These are phyloP conservation scores for Piprites chloris DNA, from an alignment of 2,113 vertebrate genomes.

Conservation along the genomic window DNA sequence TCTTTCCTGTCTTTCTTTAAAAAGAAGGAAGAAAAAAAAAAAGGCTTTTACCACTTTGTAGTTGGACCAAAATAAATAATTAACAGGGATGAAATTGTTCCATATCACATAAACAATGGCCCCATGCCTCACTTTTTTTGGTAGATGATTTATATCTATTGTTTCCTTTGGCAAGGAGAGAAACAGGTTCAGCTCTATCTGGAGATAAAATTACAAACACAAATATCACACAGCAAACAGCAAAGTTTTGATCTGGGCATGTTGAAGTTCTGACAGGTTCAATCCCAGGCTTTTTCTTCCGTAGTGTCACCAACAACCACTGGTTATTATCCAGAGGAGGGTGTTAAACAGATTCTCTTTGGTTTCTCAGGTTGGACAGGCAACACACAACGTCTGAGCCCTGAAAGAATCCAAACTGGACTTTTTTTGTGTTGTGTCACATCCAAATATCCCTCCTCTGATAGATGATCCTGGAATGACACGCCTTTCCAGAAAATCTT, in stretches of 20 bases:
- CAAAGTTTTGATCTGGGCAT: background rate
- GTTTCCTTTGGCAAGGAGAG: background rate
- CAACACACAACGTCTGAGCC: background rate
- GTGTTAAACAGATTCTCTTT: background rate
- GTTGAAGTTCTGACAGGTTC: background rate
- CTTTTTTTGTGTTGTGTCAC: background rate
- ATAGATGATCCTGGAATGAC: background rate
- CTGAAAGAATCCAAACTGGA: background rate
- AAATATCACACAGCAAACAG: background rate
- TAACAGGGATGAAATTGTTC: background rate
- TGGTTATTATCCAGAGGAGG: background rate
- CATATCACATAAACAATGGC: background rate
- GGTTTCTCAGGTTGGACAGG: background rate
- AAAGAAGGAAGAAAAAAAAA: too few relatives aligned
- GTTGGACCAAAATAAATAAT: background rate
- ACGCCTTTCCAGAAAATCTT: background rate
- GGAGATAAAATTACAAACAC: background rate
- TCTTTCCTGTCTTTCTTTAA: background rate
- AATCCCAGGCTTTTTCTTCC: background rate
- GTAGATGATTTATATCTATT: background rate
- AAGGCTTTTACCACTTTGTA: background rate
- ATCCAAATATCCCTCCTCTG: background rate
- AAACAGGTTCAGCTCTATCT: background rate
- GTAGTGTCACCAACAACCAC: background rate
- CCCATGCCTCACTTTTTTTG: background rate